A percentile compares a stretch with the other conserved stretches of the same genome.
These are phyloP conservation scores for Cerceris ruficornis DNA, from an alignment of 2,888 invertebrate species.

Conservation along the genomic window DNA sequence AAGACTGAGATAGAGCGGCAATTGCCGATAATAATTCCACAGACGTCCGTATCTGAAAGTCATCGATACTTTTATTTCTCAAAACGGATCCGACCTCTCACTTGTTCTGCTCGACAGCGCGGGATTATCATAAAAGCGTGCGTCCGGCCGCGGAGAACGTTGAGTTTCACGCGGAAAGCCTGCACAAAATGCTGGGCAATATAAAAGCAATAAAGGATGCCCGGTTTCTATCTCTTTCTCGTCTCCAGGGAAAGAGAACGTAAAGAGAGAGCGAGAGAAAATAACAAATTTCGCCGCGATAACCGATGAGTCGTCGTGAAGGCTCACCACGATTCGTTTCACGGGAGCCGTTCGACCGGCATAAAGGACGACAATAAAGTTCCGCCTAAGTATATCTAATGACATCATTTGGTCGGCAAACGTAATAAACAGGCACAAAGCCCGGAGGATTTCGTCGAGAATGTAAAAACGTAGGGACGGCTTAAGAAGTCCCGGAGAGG, in stretches of 20 bases:
- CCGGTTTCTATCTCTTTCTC: conserved; percentile 32
- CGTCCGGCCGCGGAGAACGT: conserved; percentile 7
- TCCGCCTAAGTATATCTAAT: conserved; percentile 78
- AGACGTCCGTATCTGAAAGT: too few species aligned
- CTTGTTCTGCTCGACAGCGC: not conserved
- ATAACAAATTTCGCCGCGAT: conserved; percentile 59
- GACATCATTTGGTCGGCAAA: conserved; percentile 74
- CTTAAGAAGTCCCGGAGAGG: conserved; percentile 41
- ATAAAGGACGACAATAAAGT: conserved; percentile 75
- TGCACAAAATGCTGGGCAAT: conserved; percentile 31
- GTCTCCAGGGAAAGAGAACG: not conserved
- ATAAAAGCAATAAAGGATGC: conserved; percentile 43
- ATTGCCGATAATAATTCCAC: not conserved
- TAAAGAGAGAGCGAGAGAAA: conserved; percentile 6
- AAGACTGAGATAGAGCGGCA: not conserved
- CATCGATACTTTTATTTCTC: not conserved
- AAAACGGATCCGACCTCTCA: not conserved
- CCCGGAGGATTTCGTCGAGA: conserved; percentile 71
- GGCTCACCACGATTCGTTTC: conserved; percentile 58
- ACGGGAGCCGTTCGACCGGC: conserved; percentile 68
- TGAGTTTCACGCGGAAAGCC: conserved; percentile 24
- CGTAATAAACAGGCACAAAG: conserved; percentile 73
- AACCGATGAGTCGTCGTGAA: conserved; percentile 68
- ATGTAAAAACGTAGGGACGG: conserved; percentile 66
- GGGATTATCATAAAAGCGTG: conserved; percentile 40